phyloP scores from a whole-genome alignment of 2,797 vertebrate species.

The Corythornis leucogaster region DNA sequence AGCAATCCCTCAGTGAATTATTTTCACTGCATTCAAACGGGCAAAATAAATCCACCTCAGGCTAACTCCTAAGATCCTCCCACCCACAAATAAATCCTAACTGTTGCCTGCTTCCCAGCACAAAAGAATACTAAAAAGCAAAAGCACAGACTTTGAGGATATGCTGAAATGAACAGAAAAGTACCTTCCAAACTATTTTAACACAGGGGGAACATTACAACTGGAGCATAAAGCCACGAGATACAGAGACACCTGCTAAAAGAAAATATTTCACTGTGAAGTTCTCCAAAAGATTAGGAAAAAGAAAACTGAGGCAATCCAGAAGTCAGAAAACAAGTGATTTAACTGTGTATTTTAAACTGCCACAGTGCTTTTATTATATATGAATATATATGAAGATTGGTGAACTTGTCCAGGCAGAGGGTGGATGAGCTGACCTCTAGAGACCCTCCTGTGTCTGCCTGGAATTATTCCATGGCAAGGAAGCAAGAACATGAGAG shows the following conservation, averaged over 20 bases:
- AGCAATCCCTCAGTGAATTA: not conserved
- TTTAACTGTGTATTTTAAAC: not conserved
- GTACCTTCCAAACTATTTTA: not conserved
- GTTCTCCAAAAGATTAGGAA: not conserved
- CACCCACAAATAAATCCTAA: not conserved
- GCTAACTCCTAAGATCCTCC: not conserved
- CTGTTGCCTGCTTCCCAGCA: not conserved
- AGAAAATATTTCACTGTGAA: not conserved
- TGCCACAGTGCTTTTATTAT: not conserved
- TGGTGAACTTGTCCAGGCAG: not conserved
- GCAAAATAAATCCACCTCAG: not conserved
- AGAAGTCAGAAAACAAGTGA: not conserved
- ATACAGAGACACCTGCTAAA: not conserved
- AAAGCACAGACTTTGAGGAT: not conserved
- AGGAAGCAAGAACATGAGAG: not conserved
- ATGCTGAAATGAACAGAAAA: not conserved
- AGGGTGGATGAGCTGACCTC: not conserved
- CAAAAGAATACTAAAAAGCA: not conserved
- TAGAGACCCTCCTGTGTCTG: not conserved
- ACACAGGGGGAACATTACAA: not conserved
- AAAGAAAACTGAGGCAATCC: not conserved
- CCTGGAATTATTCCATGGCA: not conserved
- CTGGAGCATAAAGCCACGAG: not conserved
- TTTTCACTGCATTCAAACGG: not conserved
- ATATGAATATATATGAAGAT: not conserved